Evolutionary conservation across 92 coral and sea anemone species (phyloP).

Genomic region (Plumapathes pennacea): DNA sequence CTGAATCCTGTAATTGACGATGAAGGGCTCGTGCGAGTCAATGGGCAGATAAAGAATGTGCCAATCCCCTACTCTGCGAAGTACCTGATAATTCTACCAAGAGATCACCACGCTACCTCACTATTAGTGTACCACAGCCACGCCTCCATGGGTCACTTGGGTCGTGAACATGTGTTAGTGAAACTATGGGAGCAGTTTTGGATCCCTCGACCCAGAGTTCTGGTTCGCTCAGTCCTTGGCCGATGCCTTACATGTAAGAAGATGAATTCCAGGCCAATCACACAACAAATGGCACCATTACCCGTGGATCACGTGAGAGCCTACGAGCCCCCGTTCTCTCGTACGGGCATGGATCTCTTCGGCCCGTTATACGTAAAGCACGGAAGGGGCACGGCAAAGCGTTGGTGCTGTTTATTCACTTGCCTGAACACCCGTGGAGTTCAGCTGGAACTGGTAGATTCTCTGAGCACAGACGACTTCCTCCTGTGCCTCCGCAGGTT

Average conservation of each 20-base stretch:
- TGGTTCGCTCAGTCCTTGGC: slow-evolving; percentile 20
- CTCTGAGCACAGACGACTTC: slow-evolving; percentile 49
- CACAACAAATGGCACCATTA: slow-evolving; percentile 55
- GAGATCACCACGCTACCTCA: slow-evolving; percentile 31
- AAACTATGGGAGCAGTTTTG: slow-evolving; percentile 54
- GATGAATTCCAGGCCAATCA: slow-evolving; percentile 24
- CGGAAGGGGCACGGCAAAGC: slow-evolving; percentile 34
- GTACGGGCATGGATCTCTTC: slow-evolving; percentile 38
- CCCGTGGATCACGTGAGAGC: slow-evolving; percentile 26
- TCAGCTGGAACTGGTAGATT: slow-evolving; percentile 46
- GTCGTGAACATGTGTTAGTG: slow-evolving; percentile 56
- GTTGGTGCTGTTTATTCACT: slow-evolving; percentile 49
- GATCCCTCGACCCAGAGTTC: slow-evolving; percentile 50
- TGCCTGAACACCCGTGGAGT: slow-evolving; percentile 39
- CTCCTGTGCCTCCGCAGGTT: slow-evolving; percentile 48
- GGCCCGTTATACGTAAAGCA: slow-evolving; percentile 37
- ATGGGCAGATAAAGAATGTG: slow-evolving; percentile 31
- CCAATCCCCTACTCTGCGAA: slow-evolving; percentile 32
- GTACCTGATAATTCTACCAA: slow-evolving; percentile 48
- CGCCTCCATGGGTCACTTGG: slow-evolving; percentile 39
- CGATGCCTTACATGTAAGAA: slow-evolving; percentile 48
- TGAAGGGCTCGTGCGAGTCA: slow-evolving; percentile 35
- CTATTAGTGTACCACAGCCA: slow-evolving; percentile 41
- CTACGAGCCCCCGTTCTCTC: slow-evolving; percentile 46
- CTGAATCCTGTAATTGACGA: slow-evolving; percentile 49